A percentile compares a stretch with the other conserved stretches of the same genome.
These are phyloP conservation scores for Porites rus DNA, from an alignment of 92 coral and sea anemone species.

Conservation along the genomic window DNA sequence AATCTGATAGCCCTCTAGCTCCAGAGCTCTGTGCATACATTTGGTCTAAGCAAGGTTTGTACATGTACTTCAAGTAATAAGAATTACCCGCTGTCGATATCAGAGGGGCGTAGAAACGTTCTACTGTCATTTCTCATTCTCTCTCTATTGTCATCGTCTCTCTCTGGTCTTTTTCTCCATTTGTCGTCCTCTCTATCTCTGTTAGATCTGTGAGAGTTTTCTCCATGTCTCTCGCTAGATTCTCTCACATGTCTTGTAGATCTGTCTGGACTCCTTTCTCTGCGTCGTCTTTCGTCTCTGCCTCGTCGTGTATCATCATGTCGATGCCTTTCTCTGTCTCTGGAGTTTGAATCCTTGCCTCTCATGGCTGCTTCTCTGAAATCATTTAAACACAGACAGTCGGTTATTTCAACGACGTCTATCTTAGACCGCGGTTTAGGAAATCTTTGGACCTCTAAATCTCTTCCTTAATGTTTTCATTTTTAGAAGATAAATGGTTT, in stretches of 20 bases:
- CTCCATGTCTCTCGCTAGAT: neutral
- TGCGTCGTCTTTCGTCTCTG: constrained; percentile 10
- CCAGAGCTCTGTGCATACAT: neutral
- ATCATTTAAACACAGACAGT: too few species aligned
- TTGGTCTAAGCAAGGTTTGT: too few species aligned
- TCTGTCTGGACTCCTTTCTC: constrained; percentile 26
- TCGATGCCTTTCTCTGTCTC: constrained; percentile 19
- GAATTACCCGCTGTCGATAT: constrained; percentile 48
- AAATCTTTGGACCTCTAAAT: too few species aligned
- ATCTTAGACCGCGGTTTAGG: too few species aligned
- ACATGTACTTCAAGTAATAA: neutral
- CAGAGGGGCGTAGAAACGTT: constrained; percentile 58
- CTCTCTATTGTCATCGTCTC: constrained; percentile 16
- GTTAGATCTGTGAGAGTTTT: neutral
- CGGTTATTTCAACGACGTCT: too few species aligned
- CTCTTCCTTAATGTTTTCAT: too few species aligned
- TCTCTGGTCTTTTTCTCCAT: constrained; percentile 22
- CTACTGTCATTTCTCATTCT: constrained; percentile 6
- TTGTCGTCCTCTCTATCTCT: constrained; percentile 24
- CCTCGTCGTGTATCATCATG: constrained; percentile 33
- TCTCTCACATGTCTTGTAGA: constrained; percentile 20
- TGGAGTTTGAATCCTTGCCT: constrained; percentile 8
- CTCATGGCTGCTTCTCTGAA: constrained; percentile 36
- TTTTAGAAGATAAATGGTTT: too few species aligned
- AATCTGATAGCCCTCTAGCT: neutral